Base-by-base conservation (phyloP, 2,113 vertebrate species). In the Psophia crepitans region DNA sequence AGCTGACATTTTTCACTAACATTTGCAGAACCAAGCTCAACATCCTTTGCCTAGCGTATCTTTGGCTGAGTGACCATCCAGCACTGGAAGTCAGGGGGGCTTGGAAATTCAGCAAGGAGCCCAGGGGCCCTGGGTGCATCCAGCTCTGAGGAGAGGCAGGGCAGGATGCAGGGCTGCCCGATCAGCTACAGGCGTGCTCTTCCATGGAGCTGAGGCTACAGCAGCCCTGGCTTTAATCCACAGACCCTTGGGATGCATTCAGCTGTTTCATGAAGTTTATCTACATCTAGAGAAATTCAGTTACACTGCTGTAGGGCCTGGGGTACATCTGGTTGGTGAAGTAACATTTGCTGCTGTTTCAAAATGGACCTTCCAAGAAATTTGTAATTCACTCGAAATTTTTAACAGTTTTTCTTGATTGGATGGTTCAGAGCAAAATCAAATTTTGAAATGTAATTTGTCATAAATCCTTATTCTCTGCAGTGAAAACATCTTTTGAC, bases 141-240 rank as follows among this genome's bases (percentile, higher is more conserved):
- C 1, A 0, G 11, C 30, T 58, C 23, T 0, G 2, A 33, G 48
- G 15, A 28, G n/a, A 37, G 18, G 49, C 43, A 89, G n/a, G 16
- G 58, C 12, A 65, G 44, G 58, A 37, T 39, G 19, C 20, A 32
- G 56, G 21, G 26, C 65, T 75, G 48, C 12, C 53, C 1, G 0
- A 0, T 22, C 14, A 44, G 28, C 51, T 9, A 4, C 17, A 16
- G 21, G 10, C 19, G 4, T 12, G 27, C 8, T 76, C 24, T 83
- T 76, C 44, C 23, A 6, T 3, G 17, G 26, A 71, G 20, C 15
- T 8, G 9, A 20, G 9, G 20, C 41, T 57, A 41, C 19, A 39
- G 21, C 14, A 85, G 46, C 78, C 65, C 4, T 1, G 57, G 12
- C 18, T 96, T 83, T 68, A 68, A 51, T 15, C 18, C 53, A 56